Conservation (phyloP, 2,888 invertebrate genomes). For the Caenorhabditis auriculariae region DNA sequence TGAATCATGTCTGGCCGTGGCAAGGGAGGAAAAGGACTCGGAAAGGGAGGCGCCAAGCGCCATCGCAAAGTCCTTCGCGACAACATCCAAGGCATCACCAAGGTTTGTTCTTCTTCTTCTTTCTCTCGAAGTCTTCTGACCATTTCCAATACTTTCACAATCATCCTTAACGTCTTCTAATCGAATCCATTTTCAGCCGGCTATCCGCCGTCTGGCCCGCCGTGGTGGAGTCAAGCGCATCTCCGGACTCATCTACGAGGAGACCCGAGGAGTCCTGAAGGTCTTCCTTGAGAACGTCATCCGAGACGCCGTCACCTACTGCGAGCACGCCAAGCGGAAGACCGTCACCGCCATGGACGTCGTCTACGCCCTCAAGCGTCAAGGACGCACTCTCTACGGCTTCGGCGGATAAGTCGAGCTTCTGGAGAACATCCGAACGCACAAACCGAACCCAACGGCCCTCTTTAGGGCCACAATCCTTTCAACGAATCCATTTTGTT, state of each 20-base stretch:
- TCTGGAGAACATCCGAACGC: no score
- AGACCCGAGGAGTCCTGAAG: conserved; percentile 39
- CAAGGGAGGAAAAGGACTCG: conserved; percentile 78
- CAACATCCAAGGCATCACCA: conserved; percentile 51
- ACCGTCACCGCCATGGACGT: conserved; percentile 88
- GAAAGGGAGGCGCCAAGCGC: conserved; percentile 80
- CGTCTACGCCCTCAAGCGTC: conserved; percentile 70
- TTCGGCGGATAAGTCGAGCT: conserved; percentile 58
- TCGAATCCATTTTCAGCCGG: conserved; percentile 43
- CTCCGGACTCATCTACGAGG: conserved; percentile 35
- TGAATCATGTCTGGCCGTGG: conserved; percentile 81
- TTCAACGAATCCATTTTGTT: no score
- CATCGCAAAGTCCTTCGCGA: conserved; percentile 69
- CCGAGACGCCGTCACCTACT: conserved; percentile 80
- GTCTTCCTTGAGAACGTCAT: conserved; percentile 72
- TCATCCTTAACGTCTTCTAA: background rate
- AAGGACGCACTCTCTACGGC: conserved; percentile 59
- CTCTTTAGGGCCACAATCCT: conserved; percentile 42
- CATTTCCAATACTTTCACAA: no score
- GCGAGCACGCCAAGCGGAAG: conserved; percentile 83
- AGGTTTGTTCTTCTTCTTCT: conserved; percentile 10
- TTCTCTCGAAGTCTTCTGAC: no score
- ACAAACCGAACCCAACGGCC: conserved; percentile 33
- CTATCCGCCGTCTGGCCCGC: conserved; percentile 67
- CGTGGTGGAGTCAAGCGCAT: conserved; percentile 59